Base-by-base conservation (phyloP, 2,113 vertebrate species). In the Fukomys damarensis region DNA sequence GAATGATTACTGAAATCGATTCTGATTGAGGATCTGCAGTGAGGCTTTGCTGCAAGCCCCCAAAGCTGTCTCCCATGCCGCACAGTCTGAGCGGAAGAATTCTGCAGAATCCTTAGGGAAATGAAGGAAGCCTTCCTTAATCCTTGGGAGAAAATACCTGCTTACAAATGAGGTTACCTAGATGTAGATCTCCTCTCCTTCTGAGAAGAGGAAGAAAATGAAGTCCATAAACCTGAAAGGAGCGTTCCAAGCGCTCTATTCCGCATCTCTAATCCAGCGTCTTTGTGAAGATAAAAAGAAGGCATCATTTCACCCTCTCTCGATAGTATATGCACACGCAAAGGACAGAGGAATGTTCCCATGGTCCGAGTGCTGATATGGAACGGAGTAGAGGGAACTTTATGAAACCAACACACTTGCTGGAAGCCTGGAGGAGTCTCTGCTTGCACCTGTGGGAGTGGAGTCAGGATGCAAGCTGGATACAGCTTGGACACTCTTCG, bases 401-500 rank as follows among this genome's bases (percentile, higher is more conserved):
- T 32, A 19, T 28, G n/a, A 93, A 87, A 46, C 9, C 59, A 38
- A 0, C 43, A 52, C 0, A 0, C 2, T 35, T 68, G 32, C 52
- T 28, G 0, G 2, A 41, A 85, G 76, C n/a, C 93, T 46, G 2
- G 35, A 49, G 74, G 0, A 16, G 16, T 20, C 54, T 65, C 11
- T 3, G 24, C 80, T 82, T 61, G 58, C 65, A 59, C 38, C 32
- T 49, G 59, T 14, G 61, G 59, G 63, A 49, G 52, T 43, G 46
- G 74, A 85, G 41, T 86, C 77, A 28, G 80, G 43, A 56, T 6
- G 20, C 61, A 49, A 72, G 38, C 82, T 83, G 56, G 4, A 72
- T 9, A 13, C 24, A 14, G 32, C 19, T 7, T 0, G 10, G 72
- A 30, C 38, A 17, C 5, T 0, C 43, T 4, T 13, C 0, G 24